Percentiles rank a stretch among this genome's conserved stretches.
phyloP scores from a whole-genome alignment of 2,113 vertebrate genomes.

The Steatornis caripensis region DNA sequence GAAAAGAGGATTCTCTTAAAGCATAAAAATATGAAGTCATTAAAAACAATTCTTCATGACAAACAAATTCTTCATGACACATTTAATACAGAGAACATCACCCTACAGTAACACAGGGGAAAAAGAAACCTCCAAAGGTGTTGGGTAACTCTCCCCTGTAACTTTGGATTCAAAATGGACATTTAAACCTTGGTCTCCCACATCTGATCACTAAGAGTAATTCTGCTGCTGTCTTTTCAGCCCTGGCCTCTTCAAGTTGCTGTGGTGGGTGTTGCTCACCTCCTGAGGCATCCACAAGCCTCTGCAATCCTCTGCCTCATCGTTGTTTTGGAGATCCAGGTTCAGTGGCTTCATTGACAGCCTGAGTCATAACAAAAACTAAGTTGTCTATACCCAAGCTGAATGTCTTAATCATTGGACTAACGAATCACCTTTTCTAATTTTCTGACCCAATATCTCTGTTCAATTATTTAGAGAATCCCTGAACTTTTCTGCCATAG shows the following conservation, averaged over 20 bases:
- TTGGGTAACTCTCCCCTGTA: background rate
- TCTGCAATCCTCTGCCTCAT: background rate
- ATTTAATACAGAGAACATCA: background rate
- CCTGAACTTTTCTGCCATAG: background rate
- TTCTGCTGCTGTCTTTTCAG: background rate
- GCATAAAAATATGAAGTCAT: background rate
- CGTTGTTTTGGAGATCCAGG: background rate
- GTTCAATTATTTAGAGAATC: constrained; percentile 42
- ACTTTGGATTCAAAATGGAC: background rate
- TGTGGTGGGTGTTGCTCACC: background rate
- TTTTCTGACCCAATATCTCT: constrained; percentile 27
- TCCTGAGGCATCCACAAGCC: background rate
- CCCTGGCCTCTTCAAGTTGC: background rate
- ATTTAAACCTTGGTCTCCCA: background rate
- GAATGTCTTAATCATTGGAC: background rate
- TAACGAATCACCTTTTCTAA: constrained; percentile 16
- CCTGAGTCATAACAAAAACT: constrained; percentile 18
- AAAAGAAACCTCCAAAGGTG: background rate
- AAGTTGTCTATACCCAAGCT: background rate
- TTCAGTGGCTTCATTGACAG: background rate
- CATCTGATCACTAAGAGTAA: background rate
- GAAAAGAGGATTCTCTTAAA: background rate
- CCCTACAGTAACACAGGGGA: rapidly evolving
- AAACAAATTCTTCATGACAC: background rate
- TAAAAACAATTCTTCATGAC: background rate